Percentiles rank a stretch among this genome's conserved stretches.
These are phyloP conservation scores for Drosophila setosimentum DNA, from an alignment of 2,888 invertebrate genomes.

Conservation along the genomic window DNA sequence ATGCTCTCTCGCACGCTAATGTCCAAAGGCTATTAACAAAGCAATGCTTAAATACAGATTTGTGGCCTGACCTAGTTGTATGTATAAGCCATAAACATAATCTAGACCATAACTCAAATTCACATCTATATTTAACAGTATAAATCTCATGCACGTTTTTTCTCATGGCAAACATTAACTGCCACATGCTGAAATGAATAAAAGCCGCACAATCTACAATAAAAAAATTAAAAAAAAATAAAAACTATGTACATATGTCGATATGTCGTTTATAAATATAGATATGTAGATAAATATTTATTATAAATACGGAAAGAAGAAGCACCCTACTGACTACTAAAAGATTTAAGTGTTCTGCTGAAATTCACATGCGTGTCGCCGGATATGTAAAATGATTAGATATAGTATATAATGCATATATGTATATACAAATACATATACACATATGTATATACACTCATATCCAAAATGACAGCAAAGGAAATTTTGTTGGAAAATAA, in stretches of 20 bases:
- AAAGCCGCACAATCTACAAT: slow-evolving; percentile 10
- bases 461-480: slow-evolving; percentile 59
- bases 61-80: slow-evolving; percentile 37
- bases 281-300: neutral
- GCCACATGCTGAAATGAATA: slow-evolving; percentile 13
- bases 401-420: slow-evolving; percentile 63
- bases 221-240: slow-evolving; percentile 2
- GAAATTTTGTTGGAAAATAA: slow-evolving; percentile 42
- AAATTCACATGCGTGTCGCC: slow-evolving; percentile 54
- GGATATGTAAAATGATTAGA: slow-evolving; percentile 65
- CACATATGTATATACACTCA: slow-evolving; percentile 9
- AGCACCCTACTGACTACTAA: slow-evolving; percentile 16
- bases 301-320: neutral
- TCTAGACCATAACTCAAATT: slow-evolving; percentile 44
- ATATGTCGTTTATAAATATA: slow-evolving; percentile 23
- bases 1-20: neutral
- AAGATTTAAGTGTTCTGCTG: slow-evolving; percentile 49
- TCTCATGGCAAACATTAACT: slow-evolving; percentile 16
- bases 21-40: neutral
- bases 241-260: slow-evolving; percentile 7
- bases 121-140: slow-evolving; percentile 5
- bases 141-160: slow-evolving; percentile 18
- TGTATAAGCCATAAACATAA: slow-evolving; percentile 45
- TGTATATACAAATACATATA: slow-evolving; percentile 45
- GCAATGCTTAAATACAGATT: neutral